These are phyloP conservation scores for Trachemys scripta DNA, from an alignment of 2,113 vertebrate genomes.

Conservation along the genomic window DNA sequence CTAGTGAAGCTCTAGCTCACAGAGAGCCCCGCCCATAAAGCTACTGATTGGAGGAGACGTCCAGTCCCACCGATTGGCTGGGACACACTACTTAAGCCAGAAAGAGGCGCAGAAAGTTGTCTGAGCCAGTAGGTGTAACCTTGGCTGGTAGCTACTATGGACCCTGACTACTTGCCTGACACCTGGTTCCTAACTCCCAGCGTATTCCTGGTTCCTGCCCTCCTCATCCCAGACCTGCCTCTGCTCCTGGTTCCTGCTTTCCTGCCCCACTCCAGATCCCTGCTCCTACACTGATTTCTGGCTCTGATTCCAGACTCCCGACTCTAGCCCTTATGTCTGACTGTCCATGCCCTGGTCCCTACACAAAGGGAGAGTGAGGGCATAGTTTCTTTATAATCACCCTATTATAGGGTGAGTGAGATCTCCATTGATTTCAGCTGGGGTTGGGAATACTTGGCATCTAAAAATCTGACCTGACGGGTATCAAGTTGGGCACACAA, in stretches of 20 bases:
- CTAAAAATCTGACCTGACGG: not conserved
- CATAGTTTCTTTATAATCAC: not conserved
- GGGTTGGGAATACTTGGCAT: not conserved
- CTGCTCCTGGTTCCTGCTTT: not conserved
- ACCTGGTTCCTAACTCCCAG: too few relatives aligned
- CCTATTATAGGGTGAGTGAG: not conserved
- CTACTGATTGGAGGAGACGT: not conserved
- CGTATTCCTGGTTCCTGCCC: not conserved
- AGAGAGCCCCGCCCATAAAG: not conserved
- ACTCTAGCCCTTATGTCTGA: too few relatives aligned
- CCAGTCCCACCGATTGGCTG: not conserved
- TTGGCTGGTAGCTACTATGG: not conserved
- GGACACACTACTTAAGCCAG: not conserved
- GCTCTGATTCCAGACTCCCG: too few relatives aligned
- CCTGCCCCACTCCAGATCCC: not conserved
- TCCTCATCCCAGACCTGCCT: not conserved
- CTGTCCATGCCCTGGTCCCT: too few relatives aligned
- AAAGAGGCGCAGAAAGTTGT: not conserved
- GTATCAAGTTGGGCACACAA: fast-evolving
- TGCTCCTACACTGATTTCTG: not conserved
- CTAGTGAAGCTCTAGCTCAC: not conserved
- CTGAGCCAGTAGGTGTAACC: not conserved
- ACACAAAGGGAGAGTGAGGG: too few relatives aligned
- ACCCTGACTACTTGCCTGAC: not conserved
- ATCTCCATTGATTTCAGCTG: not conserved